phyloP scores from a whole-genome alignment of 2,888 invertebrate genomes.

The Synergus laeviventris region DNA sequence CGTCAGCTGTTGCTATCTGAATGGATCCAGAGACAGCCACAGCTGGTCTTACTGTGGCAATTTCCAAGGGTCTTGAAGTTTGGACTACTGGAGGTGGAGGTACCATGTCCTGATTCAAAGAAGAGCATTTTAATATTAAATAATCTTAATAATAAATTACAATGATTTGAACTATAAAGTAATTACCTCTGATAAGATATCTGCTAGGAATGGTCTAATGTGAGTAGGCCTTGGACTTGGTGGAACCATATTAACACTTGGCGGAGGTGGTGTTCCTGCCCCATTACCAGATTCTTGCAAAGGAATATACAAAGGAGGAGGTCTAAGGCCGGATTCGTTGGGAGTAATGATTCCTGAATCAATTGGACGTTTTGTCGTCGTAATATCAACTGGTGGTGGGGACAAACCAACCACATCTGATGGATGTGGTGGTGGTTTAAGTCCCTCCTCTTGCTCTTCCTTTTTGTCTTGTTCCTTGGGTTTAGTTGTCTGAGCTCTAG shows the following conservation, averaged over 20 bases:
- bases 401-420: constrained; percentile 71
- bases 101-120: constrained; percentile 68
- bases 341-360: constrained; percentile 54
- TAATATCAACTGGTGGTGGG: constrained; percentile 70
- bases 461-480: constrained; percentile 55
- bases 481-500: constrained; percentile 48
- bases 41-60: constrained; percentile 68
- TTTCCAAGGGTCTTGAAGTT: constrained; percentile 63
- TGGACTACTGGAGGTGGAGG: constrained; percentile 66
- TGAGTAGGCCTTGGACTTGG: constrained; percentile 66
- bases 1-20: constrained; percentile 71
- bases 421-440: constrained; percentile 70
- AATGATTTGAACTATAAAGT: not conserved
- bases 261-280: constrained; percentile 60
- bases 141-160: no score
- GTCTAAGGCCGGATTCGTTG: constrained; percentile 63
- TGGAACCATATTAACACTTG: constrained; percentile 66
- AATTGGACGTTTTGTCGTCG: constrained; percentile 64
- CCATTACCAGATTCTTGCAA: constrained; percentile 63
- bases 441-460: constrained; percentile 57
- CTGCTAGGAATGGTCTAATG: constrained; percentile 69
- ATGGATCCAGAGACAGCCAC: constrained; percentile 73
- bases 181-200: constrained; percentile 70
- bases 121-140: not conserved
- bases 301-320: constrained; percentile 70